These are phyloP conservation scores for Azemiops feae DNA, from an alignment of 2,113 vertebrate genomes.

Conservation along the genomic window DNA sequence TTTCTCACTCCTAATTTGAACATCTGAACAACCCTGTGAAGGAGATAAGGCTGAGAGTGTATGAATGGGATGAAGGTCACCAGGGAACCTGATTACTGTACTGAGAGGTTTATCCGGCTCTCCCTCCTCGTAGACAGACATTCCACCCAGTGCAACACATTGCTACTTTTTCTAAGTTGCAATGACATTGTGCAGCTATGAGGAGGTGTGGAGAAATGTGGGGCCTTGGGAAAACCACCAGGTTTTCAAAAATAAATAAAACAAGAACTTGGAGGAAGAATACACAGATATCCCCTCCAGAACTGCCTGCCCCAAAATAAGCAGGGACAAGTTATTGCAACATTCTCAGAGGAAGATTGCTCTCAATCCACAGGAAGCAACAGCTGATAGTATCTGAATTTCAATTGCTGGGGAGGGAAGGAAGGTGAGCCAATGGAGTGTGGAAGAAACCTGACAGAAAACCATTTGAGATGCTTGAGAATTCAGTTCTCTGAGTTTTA, in stretches of 20 bases:
- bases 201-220: not conserved
- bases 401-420: not conserved
- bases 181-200: not conserved
- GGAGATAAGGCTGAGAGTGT: not conserved
- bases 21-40: not conserved
- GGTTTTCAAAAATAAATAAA: not conserved
- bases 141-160: not conserved
- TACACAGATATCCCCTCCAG: too few species aligned
- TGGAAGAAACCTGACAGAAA: not conserved
- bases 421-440: not conserved
- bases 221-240: not conserved
- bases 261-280: not conserved
- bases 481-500: not conserved
- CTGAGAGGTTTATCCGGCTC: not conserved
- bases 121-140: not conserved
- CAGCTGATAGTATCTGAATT: not conserved
- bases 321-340: not conserved
- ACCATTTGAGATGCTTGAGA: not conserved
- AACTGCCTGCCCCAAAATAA: not conserved
- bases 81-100: not conserved
- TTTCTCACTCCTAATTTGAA: not conserved
- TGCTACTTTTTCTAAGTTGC: not conserved
- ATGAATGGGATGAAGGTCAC: not conserved
- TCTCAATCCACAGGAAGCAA: not conserved
- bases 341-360: not conserved